Evolutionary conservation across 2,113 vertebrate species (phyloP), one percentile per base, ranked within the genome.

Genomic region (Cricetomys ansorgei): DNA sequence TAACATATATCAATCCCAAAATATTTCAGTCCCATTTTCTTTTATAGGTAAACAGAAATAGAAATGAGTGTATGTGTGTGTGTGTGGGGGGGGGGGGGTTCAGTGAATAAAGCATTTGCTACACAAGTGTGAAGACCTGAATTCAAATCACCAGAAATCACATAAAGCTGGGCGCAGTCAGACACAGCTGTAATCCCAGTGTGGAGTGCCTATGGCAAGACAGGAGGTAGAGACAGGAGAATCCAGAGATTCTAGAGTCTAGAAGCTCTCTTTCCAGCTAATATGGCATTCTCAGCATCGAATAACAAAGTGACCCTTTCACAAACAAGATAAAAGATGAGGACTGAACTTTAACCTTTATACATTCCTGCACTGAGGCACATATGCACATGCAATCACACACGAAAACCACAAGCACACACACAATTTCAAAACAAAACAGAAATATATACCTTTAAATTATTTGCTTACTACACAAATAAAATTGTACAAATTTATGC

Each of bases 381-480:
- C 50, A 48, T 5, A 55, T 53, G 48, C 19, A 37, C 48, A 53
- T 7, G 16, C 48, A 19, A 13, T 37, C 7, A 34, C 48, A 21
- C 53, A 59, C 11, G 40, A 59, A 55, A n/a, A 57, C 9, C 16
- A 53, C 17, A 37, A 34, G 48, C 31, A 21, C 31, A 53, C 76
- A 37, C 0, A 81, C 4, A 25, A 11, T 19, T 34, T 8, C 6
- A n/a, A n/a, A 40, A 96, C 64, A 94, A 91, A n/a, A 77, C 50
- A 85, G 25, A 83, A 92, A 12, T 94, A 34, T 85, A 73, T 83
- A 59, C 16, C 23, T 89, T 72, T 76, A 80, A 79, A 67, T 4
- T 79, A 29, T 93, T 87, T 95, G 45, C 43, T 97, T 91, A 59
- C 13, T 83, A 85, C 95, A 90, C 31, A 77, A 94, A 75, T 75